These are phyloP conservation scores for Rhadina sibilatrix DNA, from an alignment of 2,113 vertebrate species.

Conservation along the genomic window DNA sequence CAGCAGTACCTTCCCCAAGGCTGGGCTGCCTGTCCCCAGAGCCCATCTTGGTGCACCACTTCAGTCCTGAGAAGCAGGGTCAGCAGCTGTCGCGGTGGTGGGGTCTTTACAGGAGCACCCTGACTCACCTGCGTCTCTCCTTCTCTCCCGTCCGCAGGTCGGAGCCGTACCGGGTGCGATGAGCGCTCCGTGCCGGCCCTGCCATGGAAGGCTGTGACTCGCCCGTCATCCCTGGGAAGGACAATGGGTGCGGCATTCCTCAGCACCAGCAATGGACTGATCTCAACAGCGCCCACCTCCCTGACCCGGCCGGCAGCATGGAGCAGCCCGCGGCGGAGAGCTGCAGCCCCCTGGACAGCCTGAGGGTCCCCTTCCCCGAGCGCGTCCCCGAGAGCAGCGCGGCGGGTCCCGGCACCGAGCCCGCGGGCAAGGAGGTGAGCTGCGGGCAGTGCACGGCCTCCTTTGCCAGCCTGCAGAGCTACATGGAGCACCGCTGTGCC, in stretches of 20 bases:
- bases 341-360: slow-evolving; percentile 76
- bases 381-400: slow-evolving; percentile 63
- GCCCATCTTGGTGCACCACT: fast-evolving
- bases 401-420: slow-evolving; percentile 59
- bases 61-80: fast-evolving
- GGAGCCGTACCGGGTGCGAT: slow-evolving; percentile 94
- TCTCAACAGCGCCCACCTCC: slow-evolving; percentile 89
- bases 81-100: fast-evolving
- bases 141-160: slow-evolving; percentile 70
- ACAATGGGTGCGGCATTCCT: slow-evolving; percentile 94
- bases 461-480: slow-evolving; percentile 80
- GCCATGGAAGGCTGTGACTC: slow-evolving; percentile 99
- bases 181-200: slow-evolving; percentile 96
- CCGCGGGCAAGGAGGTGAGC: slow-evolving; percentile 76
- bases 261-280: slow-evolving; percentile 98
- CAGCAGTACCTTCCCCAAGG: fast-evolving
- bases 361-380: slow-evolving; percentile 77
- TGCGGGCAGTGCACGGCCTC: slow-evolving; percentile 79
- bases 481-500: slow-evolving; percentile 83
- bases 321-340: slow-evolving; percentile 78
- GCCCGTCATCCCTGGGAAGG: slow-evolving; percentile 97
- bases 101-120: fast-evolving
- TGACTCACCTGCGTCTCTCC: neutral
- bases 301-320: slow-evolving; percentile 86
- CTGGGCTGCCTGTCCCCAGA: neutral